These are phyloP conservation scores for Folsomia candida DNA, from an alignment of 2,888 invertebrate genomes.

Conservation along the genomic window DNA sequence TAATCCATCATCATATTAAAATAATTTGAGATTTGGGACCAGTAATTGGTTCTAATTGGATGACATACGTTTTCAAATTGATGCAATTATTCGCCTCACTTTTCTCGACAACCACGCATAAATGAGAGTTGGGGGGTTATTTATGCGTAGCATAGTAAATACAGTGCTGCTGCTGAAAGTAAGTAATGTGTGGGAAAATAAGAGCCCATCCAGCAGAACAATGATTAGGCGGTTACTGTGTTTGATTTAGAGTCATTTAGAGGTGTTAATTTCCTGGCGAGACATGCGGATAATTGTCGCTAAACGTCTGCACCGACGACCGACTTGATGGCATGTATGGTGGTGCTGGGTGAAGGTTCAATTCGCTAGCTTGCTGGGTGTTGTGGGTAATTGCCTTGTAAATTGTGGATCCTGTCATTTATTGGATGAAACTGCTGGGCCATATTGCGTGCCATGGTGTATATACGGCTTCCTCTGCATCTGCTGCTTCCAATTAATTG, in stretches of 20 bases:
- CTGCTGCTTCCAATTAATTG: conserved; percentile 3
- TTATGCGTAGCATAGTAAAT: too few species aligned
- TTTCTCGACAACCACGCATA: too few species aligned
- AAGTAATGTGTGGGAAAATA: too few species aligned
- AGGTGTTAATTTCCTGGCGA: not conserved
- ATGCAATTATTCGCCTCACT: too few species aligned
- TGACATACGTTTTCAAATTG: too few species aligned
- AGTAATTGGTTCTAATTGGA: too few species aligned
- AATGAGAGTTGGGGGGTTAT: too few species aligned
- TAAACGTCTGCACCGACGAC: not conserved
- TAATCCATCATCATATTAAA: too few species aligned
- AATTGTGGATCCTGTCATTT: not conserved
- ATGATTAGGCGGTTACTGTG: not conserved
- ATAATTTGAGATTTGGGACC: too few species aligned
- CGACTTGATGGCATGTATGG: not conserved
- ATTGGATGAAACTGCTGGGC: not conserved
- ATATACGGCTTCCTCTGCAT: not conserved
- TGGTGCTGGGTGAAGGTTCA: not conserved
- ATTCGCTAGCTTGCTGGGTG: not conserved
- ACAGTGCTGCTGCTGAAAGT: too few species aligned
- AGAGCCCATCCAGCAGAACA: too few species aligned
- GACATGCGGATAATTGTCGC: not conserved
- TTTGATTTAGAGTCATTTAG: not conserved
- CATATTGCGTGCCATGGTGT: not conserved
- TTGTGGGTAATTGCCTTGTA: not conserved